Evolutionary conservation across 2,797 vertebrate genomes (phyloP), one percentile per base, ranked within the genome.

Genomic region (Acanthurus lineatus): DNA sequence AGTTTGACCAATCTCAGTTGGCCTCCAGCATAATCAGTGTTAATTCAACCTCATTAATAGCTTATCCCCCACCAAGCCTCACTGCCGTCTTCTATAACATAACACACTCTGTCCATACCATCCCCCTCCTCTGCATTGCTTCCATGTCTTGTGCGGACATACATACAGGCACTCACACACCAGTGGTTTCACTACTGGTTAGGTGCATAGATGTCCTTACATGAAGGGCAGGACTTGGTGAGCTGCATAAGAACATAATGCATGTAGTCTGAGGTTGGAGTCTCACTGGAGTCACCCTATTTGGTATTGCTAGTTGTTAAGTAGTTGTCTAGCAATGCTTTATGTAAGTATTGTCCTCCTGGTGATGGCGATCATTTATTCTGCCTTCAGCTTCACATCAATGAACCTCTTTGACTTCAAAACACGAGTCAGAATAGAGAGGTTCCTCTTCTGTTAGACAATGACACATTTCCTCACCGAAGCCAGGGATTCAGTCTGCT

Each of bases 391-490:
- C 61, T 71, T 73, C 32, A 64, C 20, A 38, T 77, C 12, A 19
- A 22, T 49, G 11, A 63, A 62, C 56, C 45, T 71, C 56, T 56
- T 83, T 40, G 49, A 80, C 54, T 76, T 38, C 10, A 35, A 35
- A 60, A 67, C 60, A 20, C 9, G 14, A 72, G 59, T 77, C 68
- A 32, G 70, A 77, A 60, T 79, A 59, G 51, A 83, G 77, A 76
- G 77, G 70, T 89, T 89, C 80, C 78, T 89, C 85, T 77, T 88
- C 58, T 85, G 60, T 85, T 77, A 84, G 74, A 88, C 81, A 76
- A 81, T 84, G 81, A 84, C 86, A 86, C 86, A 82, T 86, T 90
- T 93, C 81, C 86, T 83, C 42, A 67, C 66, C 63, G 76, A 86
- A 89, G 84, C 86, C 67, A 66, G 73, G 68, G 83, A 85, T 86